A percentile compares a stretch with the other conserved stretches of the same genome.
phyloP scores from a whole-genome alignment of 1,140 invertebrate species.

The Drosophila novamexicana region DNA sequence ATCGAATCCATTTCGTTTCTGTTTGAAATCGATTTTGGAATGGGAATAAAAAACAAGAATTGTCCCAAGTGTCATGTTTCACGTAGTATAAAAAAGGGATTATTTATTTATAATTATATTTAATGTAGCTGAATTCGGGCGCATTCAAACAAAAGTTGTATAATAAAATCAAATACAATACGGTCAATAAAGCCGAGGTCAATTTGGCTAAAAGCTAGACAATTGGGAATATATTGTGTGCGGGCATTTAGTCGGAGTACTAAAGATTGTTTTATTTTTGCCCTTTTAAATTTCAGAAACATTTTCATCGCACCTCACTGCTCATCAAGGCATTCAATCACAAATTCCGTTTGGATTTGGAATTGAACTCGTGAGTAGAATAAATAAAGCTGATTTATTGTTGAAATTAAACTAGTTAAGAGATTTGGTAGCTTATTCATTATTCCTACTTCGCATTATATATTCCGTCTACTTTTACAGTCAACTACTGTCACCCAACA shows the following conservation, averaged over 20 bases:
- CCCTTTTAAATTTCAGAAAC: constrained; percentile 90
- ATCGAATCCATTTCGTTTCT: not conserved
- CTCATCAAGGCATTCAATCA: constrained; percentile 98
- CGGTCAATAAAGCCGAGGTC: too few relatives aligned
- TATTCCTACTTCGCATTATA: too few relatives aligned
- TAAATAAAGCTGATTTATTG: not conserved
- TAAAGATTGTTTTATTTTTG: not conserved
- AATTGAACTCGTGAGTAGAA: constrained; percentile 96
- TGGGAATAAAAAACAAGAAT: not conserved
- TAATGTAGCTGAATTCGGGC: too few relatives aligned
- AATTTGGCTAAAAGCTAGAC: not conserved
- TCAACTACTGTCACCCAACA: constrained; percentile 92
- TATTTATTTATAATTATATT: too few relatives aligned
- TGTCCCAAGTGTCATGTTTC: not conserved
- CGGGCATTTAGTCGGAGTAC: not conserved
- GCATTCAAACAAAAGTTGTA: too few relatives aligned
- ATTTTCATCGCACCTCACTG: constrained; percentile 96
- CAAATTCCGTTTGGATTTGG: constrained; percentile 97
- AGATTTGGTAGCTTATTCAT: not conserved
- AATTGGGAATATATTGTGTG: too few relatives aligned
- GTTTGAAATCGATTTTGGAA: not conserved
- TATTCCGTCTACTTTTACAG: constrained; percentile 84
- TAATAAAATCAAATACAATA: too few relatives aligned
- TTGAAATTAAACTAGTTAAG: not conserved
- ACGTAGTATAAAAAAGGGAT: not conserved